Conservation (phyloP, 2,888 invertebrate species). For the Micoletzkya japonica region DNA sequence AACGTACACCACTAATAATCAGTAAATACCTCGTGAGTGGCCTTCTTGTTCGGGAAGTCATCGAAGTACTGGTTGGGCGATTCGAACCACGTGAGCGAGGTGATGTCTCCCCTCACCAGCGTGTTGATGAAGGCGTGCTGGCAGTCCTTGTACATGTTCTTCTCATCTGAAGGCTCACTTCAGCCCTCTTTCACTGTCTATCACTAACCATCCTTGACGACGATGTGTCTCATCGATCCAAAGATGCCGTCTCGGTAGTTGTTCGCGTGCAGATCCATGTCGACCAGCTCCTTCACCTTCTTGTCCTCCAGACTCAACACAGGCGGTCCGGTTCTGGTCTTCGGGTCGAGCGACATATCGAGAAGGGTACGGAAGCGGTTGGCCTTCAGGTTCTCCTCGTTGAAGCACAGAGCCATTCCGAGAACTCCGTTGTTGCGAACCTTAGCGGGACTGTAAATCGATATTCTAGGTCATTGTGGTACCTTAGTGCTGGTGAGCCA, state of each 20-base stretch:
- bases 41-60: slow-evolving; percentile 39
- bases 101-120: slow-evolving; percentile 86
- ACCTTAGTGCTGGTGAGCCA: slow-evolving; percentile 69
- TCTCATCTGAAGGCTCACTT: slow-evolving; percentile 46
- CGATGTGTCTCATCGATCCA: slow-evolving; percentile 85
- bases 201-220: slow-evolving; percentile 70
- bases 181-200: background rate
- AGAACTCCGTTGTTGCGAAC: slow-evolving; percentile 78
- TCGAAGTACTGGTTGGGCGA: slow-evolving; percentile 76
- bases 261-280: slow-evolving; percentile 82
- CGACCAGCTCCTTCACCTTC: slow-evolving; percentile 57
- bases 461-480: background rate
- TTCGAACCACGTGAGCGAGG: slow-evolving; percentile 90
- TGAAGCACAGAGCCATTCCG: slow-evolving; percentile 85
- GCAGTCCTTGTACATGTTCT: slow-evolving; percentile 67
- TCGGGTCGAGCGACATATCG: slow-evolving; percentile 57
- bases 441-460: slow-evolving; percentile 69
- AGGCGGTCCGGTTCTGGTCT: slow-evolving; percentile 49
- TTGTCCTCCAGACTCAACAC: slow-evolving; percentile 44
- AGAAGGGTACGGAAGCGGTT: slow-evolving; percentile 62
- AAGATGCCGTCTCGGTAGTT: slow-evolving; percentile 79
- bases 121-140: slow-evolving; percentile 95
- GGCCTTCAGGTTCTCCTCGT: slow-evolving; percentile 60
- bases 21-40: slow-evolving; percentile 31
- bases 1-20: too few species aligned